A percentile compares a stretch with the other conserved stretches of the same genome.
Conservation (phyloP, 2,113 vertebrate species). For the Pseudopipra pipra region DNA sequence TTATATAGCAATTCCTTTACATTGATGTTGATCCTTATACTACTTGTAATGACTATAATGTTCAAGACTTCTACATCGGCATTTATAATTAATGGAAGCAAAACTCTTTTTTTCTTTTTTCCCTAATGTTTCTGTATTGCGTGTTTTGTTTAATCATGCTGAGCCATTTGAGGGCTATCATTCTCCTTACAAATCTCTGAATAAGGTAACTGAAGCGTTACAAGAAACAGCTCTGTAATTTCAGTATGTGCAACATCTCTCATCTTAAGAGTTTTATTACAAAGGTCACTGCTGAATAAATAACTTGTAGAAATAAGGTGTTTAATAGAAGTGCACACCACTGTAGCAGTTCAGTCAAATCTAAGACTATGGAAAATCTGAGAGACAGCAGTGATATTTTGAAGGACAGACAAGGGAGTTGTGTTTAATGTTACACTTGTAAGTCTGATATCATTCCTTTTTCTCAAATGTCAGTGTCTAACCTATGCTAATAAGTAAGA, state of each 20-base stretch:
- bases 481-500: background rate
- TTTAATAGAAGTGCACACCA: conserved; percentile 40
- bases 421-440: background rate
- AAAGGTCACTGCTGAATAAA: conserved; percentile 66
- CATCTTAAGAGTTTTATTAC: conserved; percentile 59
- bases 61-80: background rate
- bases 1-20: background rate
- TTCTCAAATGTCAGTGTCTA: background rate
- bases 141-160: background rate
- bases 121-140: background rate
- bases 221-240: conserved; percentile 42
- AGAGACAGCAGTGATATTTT: background rate
- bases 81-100: background rate
- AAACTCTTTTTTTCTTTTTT: background rate
- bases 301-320: conserved; percentile 51
- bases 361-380: conserved; percentile 30
- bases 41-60: background rate
- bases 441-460: background rate
- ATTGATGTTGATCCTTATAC: background rate
- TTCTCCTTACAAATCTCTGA: conserved; percentile 34
- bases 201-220: conserved; percentile 51
- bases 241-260: conserved; percentile 47
- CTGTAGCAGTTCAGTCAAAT: conserved; percentile 14
- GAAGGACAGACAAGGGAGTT: conserved; percentile 14
- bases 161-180: background rate